Evolutionary conservation across 2,113 vertebrate genomes (phyloP).

Genomic region (Chlamydotis undulata): DNA sequence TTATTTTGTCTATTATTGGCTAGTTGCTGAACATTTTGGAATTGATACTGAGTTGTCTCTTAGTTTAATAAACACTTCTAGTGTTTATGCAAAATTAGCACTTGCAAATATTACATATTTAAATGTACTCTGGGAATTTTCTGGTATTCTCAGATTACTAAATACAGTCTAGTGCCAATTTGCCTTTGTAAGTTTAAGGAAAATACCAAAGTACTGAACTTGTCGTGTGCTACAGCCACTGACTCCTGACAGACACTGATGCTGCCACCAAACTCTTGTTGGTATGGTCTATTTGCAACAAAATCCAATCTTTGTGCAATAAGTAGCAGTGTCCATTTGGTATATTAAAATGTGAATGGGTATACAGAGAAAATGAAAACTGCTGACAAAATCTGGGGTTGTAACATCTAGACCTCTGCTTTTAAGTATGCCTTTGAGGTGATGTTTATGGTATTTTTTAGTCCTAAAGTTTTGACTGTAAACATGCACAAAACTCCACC

Average conservation of each 20-base stretch:
- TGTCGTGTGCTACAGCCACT: background rate
- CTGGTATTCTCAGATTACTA: background rate
- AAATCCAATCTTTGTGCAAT: background rate
- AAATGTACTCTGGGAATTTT: background rate
- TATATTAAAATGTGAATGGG: background rate
- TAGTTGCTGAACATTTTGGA: background rate
- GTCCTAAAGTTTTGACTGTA: background rate
- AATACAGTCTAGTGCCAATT: background rate
- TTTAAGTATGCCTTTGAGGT: background rate
- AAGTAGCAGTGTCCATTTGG: background rate
- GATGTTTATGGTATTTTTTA: background rate
- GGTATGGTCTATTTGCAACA: background rate
- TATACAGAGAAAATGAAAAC: background rate
- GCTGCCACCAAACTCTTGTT: background rate
- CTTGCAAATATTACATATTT: background rate
- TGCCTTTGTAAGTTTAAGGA: background rate
- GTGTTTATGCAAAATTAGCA: background rate
- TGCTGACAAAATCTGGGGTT: background rate
- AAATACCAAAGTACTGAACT: background rate
- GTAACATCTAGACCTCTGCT: background rate
- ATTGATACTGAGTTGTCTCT: background rate
- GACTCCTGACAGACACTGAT: background rate
- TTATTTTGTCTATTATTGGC: conserved; percentile 13
- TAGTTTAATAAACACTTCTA: background rate
- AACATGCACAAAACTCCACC: background rate